phyloP scores from a whole-genome alignment of 2,797 vertebrate species.

The Lateolabrax maculatus region DNA sequence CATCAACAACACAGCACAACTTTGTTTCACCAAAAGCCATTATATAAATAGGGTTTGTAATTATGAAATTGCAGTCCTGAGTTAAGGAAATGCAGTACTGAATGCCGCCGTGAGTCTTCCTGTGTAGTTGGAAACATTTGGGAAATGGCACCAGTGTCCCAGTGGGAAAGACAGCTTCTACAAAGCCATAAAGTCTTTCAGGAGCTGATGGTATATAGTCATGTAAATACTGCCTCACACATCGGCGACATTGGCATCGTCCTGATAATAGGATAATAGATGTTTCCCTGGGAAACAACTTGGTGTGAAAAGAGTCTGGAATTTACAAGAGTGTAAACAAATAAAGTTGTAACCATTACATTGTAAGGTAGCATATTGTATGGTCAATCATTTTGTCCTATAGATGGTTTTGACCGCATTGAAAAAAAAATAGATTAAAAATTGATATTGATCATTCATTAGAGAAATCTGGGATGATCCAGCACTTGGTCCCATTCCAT shows the following conservation, averaged over 20 bases:
- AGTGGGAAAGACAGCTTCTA: conserved; percentile 63
- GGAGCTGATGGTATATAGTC: conserved; percentile 78
- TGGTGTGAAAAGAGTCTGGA: conserved; percentile 83
- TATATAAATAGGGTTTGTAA: not conserved
- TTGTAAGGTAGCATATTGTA: not conserved
- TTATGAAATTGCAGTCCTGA: not conserved
- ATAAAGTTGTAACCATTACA: conserved; percentile 32
- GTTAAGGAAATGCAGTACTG: not conserved
- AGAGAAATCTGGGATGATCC: conserved; percentile 21
- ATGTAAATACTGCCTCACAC: conserved; percentile 86
- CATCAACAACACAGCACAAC: not conserved
- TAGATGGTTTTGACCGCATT: no score
- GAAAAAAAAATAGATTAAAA: not conserved
- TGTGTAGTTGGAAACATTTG: conserved; percentile 56
- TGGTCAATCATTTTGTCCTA: not conserved
- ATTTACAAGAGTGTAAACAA: conserved; percentile 71
- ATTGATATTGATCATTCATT: not conserved
- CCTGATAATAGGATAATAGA: conserved; percentile 86
- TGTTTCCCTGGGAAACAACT: conserved; percentile 81
- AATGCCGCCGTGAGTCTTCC: not conserved
- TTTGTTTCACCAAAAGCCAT: not conserved
- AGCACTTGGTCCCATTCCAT: not conserved
- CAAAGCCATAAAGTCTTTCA: conserved; percentile 83
- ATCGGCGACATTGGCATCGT: conserved; percentile 79
- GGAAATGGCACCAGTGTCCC: conserved; percentile 77